Evolutionary conservation across 2,797 vertebrate species (phyloP), one percentile per base, ranked within the genome.

Genomic region (Echeneis naucrates): DNA sequence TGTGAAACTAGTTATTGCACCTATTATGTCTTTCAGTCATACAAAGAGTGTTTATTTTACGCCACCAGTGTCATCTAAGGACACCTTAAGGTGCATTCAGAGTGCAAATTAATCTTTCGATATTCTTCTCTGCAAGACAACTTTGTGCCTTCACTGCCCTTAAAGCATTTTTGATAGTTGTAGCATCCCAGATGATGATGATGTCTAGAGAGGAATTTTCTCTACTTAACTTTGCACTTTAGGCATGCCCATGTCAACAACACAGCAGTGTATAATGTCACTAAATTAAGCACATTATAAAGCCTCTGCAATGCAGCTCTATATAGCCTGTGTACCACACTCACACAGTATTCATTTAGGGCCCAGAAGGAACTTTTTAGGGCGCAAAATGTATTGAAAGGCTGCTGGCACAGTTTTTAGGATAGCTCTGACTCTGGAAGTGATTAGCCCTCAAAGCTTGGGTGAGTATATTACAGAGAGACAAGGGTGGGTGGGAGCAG

Each of bases 371-470:
- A 79, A 53, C 42, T 45, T 87, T 89, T 83, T 57, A 74, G 78
- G 70, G 65, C 75, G 68, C 56, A 86, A 80, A 81, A 81, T 75
- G 60, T 81, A 79, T 78, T 79, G 70, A 86, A 87, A 86, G 85
- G 14, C 80, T 83, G 60, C 85, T 91, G 88, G 87, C 79, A 88
- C 60, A 58, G 75, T 82, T 85, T 85, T 54, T 78, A 82, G 76
- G 81, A 89, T 81, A 78, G 64, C 62, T 75, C 69, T 72, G 71
- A 57, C 67, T 93, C 94, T 94, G 94, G 93, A 92, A 93, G 84
- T 75, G 80, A 94, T 94, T 94, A 94, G 85, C 32, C 75, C 80
- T 81, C 80, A 88, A 87, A 86, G 87, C 81, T 69, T 87, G 87
- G 80, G 87, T 88, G 87, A 88, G 84, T 82, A 76, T 81, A 64